phyloP scores from a whole-genome alignment of 2,888 invertebrate species.

The Pristionchus fissidentatus region DNA sequence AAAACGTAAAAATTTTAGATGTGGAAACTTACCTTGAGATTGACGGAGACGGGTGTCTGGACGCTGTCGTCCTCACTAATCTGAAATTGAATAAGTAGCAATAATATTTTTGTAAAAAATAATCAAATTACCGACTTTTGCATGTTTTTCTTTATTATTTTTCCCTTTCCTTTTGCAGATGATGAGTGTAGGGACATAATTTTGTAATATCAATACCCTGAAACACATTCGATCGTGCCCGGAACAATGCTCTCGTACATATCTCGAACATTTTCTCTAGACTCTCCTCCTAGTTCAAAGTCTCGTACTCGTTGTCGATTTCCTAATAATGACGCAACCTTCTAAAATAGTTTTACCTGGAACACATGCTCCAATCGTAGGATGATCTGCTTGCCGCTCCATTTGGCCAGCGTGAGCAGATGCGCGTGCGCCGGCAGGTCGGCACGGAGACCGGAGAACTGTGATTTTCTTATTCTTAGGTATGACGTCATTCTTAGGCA shows the following conservation, averaged over 20 bases:
- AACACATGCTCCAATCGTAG: constrained; percentile 77
- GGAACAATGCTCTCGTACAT: too few species aligned
- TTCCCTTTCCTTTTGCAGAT: too few species aligned
- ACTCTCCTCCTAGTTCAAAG: too few species aligned
- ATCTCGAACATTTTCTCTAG: too few species aligned
- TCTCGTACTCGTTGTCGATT: too few species aligned
- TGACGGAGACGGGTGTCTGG: constrained; percentile 75
- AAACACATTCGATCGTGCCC: too few species aligned
- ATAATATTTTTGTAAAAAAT: too few species aligned
- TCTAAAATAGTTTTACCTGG: constrained; percentile 51
- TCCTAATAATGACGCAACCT: too few species aligned
- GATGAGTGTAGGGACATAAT: not conserved
- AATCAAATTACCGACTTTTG: too few species aligned
- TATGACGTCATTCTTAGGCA: too few species aligned
- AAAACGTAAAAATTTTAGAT: not conserved
- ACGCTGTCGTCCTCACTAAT: constrained; percentile 51
- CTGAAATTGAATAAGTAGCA: not conserved
- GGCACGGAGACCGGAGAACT: constrained; percentile 59
- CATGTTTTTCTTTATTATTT: not conserved
- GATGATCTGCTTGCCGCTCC: constrained; percentile 71
- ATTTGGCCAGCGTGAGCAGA: constrained; percentile 77
- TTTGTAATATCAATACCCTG: too few species aligned
- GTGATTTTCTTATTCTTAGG: constrained; percentile 3
- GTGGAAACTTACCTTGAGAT: constrained; percentile 73
- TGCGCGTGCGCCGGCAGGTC: constrained; percentile 74